These are phyloP conservation scores for Euplexia lucipara DNA, from an alignment of 2,888 invertebrate species.

Conservation along the genomic window DNA sequence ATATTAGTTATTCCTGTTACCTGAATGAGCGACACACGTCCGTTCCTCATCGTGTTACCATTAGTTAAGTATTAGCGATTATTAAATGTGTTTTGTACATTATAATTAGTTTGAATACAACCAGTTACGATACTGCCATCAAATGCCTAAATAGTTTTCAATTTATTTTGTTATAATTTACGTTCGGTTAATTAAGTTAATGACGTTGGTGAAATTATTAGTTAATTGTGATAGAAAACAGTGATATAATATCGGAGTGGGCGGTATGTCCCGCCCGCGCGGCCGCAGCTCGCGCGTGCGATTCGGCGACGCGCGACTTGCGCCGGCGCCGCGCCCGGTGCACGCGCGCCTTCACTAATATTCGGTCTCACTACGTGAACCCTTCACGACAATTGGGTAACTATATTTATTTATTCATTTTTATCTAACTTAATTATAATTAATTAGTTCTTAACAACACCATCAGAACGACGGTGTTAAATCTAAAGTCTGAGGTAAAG, in stretches of 20 bases:
- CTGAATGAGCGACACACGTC: constrained; percentile 88
- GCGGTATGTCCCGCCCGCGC: constrained; percentile 34
- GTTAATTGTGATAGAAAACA: constrained; percentile 88
- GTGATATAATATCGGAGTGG: constrained; percentile 78
- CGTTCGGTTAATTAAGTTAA: constrained; percentile 80
- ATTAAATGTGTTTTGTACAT: constrained; percentile 84
- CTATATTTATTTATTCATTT: constrained; percentile 88
- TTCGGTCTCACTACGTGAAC: constrained; percentile 75
- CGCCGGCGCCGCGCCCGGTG: constrained; percentile 27
- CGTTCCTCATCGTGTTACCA: constrained; percentile 90
- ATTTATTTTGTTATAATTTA: constrained; percentile 82
- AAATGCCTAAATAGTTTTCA: constrained; percentile 90
- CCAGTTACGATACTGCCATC: constrained; percentile 90
- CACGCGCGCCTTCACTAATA: constrained; percentile 53
- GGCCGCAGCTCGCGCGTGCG: constrained; percentile 21
- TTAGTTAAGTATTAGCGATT: constrained; percentile 88
- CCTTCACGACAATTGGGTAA: constrained; percentile 82
- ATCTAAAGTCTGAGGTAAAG: constrained; percentile 91
- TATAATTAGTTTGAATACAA: constrained; percentile 87
- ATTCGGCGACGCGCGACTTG: constrained; percentile 10
- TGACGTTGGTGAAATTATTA: constrained; percentile 86
- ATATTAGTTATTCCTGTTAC: constrained; percentile 83
- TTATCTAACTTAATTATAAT: constrained; percentile 86
- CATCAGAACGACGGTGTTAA: constrained; percentile 88
- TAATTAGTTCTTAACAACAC: constrained; percentile 86